Base-by-base conservation (phyloP, 2,888 invertebrate genomes). In the Venustoraphidia nigricollis region DNA sequence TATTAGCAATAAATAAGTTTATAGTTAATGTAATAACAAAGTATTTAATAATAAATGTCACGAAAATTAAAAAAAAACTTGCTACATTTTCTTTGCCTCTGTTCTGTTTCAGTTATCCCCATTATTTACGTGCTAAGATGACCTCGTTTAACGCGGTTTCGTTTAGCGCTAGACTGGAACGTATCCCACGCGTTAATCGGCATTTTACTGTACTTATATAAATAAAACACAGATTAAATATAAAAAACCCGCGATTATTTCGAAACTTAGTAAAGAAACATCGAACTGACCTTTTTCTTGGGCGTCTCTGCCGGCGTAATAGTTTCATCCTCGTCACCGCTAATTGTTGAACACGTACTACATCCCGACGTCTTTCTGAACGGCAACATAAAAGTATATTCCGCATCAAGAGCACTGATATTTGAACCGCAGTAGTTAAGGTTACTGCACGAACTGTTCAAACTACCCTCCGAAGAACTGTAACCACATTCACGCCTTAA, bases 281-380 rank as follows among this genome's bases (percentile, higher is more conserved):
- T 47, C 48, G 40, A n/a, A 63, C 70, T 66, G 41, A 72, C 73
- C 72, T 73, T 73, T 65, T 71, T 71, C 47, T 49, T 51, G 13
- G 55, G 40, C 40, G 53, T 41, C 9, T 55, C 54, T 51, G 68
- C 66, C 56, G 69, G 59, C 51, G 69, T 60, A 34, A 68, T 66
- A 36, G 71, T 65, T 52, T 69, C 70, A 51, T 80, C 83, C 41
- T 83, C 84, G 53, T 82, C 82, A 46, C 80, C 80, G 63, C 85
- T 84, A 42, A 81, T 70, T 44, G 81, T 81, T 9, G 82, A 84
- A 58, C 81, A 83, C 3, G 81, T 81, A 8, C 84, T 84, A 60
- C 85, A 85, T 51, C 82, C 81, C 2, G 86, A 85, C 48, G 72
- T 69, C 60, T 81, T 81, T 47, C 81, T 67, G 39, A 77, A 77